These are phyloP conservation scores for Mormyrops boulengeri DNA, from an alignment of 2,797 vertebrate genomes.

Conservation along the genomic window DNA sequence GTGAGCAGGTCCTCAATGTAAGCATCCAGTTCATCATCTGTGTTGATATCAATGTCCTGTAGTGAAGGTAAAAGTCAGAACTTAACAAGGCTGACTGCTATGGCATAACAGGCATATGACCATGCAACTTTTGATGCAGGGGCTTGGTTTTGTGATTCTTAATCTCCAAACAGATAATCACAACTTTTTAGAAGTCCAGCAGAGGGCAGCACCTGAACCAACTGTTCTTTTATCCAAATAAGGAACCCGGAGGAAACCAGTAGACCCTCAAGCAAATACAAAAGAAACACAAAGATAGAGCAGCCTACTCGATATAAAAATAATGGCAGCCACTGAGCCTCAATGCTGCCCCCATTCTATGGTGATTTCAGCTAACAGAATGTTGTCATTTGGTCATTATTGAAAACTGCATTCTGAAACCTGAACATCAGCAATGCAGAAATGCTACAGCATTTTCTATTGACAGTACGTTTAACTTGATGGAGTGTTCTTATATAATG, in stretches of 20 bases:
- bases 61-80: slow-evolving; percentile 32
- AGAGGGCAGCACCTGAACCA: not conserved
- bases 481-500: not conserved
- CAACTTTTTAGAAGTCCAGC: not conserved
- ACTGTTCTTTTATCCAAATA: not conserved
- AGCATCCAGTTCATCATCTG: slow-evolving; percentile 93
- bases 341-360: not conserved
- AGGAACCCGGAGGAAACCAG: not conserved
- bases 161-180: not conserved
- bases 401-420: not conserved
- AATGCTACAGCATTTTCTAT: not conserved
- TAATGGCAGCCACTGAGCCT: not conserved
- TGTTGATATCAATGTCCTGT: slow-evolving; percentile 98
- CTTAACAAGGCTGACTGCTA: not conserved
- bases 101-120: not conserved
- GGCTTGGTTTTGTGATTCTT: not conserved
- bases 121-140: not conserved
- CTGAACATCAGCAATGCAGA: not conserved
- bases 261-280: not conserved
- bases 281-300: not conserved
- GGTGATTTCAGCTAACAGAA: not conserved
- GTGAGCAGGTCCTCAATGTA: slow-evolving; percentile 97
- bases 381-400: not conserved
- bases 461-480: not conserved
- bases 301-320: not conserved